Base-by-base conservation (phyloP, 2,113 vertebrate species). In the Myrmophylax atrothorax region DNA sequence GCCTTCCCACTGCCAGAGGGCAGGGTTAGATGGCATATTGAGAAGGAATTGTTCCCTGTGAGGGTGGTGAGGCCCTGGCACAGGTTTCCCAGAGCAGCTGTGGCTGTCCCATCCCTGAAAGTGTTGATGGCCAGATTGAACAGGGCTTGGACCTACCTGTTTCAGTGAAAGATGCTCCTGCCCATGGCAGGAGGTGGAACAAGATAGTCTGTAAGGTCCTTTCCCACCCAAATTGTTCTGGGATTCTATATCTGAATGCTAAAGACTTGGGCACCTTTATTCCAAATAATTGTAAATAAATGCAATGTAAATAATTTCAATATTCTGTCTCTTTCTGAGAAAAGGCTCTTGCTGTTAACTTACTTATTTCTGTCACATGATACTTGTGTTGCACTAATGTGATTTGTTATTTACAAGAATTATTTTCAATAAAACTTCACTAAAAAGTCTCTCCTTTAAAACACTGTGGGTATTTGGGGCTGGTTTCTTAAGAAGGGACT, bases 31-130 rank as follows among this genome's bases (percentile, higher is more conserved):
- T 72, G 58, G 38, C 40, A 49, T 35, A 26, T 2, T 49, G 58
- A 25, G 35, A 22, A 26, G 10, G 4, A 88, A 49, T 35, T 42
- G 0, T 0, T 22, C 1, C 0, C 24, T 63, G 13, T 25, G 66
- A 25, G n/a, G 0, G 13, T 14, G 0, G 1, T 0, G 4, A 72
- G 29, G 1, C 19, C 19, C 75, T 56, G 66, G 49, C 35, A 40
- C n/a, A 49, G 16, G 35, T 0, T 72, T 4, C 10, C 13, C 35
- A 64, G 75, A n/a, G 66, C 0, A 63, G 24, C 56, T 87, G 29
- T 64, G 40, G 49, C 19, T 72, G 58, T 25, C 3, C 66, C 66
- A 70, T 20, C 24, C 24, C 42, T 49, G 42, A 14, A 4, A 87
- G 16, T 49, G 29, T 3, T 0, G 16, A 1, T 42, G 49, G 13